Percentiles rank a stretch among this genome's conserved stretches.
These are phyloP conservation scores for Flexamia atlantica DNA, from an alignment of 2,888 invertebrate genomes.

Conservation along the genomic window DNA sequence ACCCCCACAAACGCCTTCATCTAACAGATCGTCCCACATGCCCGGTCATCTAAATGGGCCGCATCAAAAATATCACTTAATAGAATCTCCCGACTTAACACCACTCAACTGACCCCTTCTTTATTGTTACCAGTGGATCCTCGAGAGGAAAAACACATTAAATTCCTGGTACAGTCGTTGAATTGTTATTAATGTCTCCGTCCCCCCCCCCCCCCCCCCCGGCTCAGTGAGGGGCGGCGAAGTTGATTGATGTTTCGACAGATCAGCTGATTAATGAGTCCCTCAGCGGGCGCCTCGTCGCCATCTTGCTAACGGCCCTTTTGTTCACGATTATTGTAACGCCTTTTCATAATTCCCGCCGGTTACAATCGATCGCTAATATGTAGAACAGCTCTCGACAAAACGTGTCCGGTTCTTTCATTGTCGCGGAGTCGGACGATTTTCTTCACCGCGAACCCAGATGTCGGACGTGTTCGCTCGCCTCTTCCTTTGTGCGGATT, in stretches of 20 bases:
- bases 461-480: not conserved
- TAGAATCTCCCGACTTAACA: not conserved
- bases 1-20: too few species aligned
- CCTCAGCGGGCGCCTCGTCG: conserved; percentile 39
- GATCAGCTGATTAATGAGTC: conserved; percentile 54
- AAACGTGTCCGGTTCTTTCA: conserved; percentile 51
- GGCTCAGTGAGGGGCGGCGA: not conserved
- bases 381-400: conserved; percentile 47
- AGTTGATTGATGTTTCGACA: conserved; percentile 63
- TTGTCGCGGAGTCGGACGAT: not conserved
- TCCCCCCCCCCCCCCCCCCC: not conserved
- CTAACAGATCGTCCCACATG: too few species aligned
- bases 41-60: too few species aligned
- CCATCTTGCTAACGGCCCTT: conserved; percentile 57
- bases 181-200: conserved; percentile 46
- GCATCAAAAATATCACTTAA: not conserved
- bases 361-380: conserved; percentile 49
- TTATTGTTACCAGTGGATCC: not conserved
- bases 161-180: conserved; percentile 47
- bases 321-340: conserved; percentile 56
- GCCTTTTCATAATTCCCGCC: conserved; percentile 50
- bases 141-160: conserved; percentile 8
- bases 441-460: not conserved
- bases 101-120: not conserved
- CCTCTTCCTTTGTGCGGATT: not conserved